Conservation (phyloP, 1,140 invertebrate species). For the Gonatopus flavifemur region DNA sequence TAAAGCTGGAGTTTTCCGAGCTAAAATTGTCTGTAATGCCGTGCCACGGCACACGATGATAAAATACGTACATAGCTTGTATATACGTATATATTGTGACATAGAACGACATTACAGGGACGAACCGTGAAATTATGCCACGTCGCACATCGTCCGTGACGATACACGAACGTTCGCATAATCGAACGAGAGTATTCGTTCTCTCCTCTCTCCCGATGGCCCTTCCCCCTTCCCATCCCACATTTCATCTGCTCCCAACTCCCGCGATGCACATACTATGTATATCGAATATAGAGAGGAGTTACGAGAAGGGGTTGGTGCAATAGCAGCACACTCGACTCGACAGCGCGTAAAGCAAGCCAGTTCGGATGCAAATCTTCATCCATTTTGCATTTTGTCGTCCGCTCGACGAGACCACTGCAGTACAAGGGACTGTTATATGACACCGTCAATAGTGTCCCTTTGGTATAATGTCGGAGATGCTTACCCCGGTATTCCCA, state of each 20-base stretch:
- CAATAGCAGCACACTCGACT: no score
- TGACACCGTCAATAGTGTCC: no score
- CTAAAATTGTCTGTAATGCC: neutral
- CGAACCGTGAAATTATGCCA: constrained; percentile 41
- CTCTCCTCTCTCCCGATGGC: neutral
- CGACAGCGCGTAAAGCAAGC: constrained; percentile 25
- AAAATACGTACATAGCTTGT: no score
- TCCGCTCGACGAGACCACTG: no score
- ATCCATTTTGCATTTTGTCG: constrained; percentile 37
- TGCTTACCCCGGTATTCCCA: no score
- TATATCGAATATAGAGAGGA: no score
- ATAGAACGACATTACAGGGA: constrained; percentile 17
- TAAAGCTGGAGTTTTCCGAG: constrained; percentile 8
- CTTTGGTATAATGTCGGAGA: no score
- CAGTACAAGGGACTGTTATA: no score
- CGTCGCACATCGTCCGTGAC: constrained; percentile 27
- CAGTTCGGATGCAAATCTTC: constrained; percentile 42
- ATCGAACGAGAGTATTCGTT: constrained; percentile 28
- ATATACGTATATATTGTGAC: no score
- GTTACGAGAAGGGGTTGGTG: no score
- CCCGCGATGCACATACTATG: no score
- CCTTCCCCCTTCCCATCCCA: neutral
- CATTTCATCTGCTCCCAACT: neutral
- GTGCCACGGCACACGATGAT: no score
- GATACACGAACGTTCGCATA: constrained; percentile 32